These are phyloP conservation scores for Laticauda laticaudata DNA, from an alignment of 2,113 vertebrate species.

Conservation along the genomic window DNA sequence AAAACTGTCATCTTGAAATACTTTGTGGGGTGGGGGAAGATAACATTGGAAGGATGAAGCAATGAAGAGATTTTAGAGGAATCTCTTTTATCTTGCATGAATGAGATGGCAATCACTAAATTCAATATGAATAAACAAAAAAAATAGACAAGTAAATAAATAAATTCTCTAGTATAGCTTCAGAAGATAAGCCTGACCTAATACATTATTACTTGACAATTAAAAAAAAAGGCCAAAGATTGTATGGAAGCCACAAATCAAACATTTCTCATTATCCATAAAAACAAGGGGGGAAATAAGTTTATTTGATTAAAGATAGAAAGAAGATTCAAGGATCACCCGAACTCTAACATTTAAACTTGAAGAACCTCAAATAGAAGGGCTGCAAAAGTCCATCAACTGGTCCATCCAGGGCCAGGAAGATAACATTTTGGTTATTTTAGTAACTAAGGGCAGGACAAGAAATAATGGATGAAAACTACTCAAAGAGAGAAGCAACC, in stretches of 20 bases:
- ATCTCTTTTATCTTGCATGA: neutral
- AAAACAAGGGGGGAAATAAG: neutral
- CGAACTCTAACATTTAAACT: neutral
- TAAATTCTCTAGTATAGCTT: neutral
- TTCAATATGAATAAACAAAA: neutral
- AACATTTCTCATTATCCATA: neutral
- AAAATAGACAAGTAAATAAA: too few relatives aligned
- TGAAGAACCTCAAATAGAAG: too few relatives aligned
- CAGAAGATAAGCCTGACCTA: neutral
- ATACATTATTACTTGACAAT: neutral
- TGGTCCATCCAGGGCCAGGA: neutral
- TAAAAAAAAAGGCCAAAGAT: neutral
- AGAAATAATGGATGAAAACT: too few relatives aligned
- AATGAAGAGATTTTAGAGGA: neutral
- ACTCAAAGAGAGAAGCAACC: too few relatives aligned
- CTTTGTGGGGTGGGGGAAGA: neutral
- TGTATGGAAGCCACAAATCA: neutral
- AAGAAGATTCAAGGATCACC: neutral
- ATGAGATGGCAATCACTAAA: neutral
- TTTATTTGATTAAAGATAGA: neutral
- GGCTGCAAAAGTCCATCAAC: neutral
- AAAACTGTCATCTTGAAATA: neutral
- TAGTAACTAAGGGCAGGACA: too few relatives aligned
- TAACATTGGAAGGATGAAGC: neutral
- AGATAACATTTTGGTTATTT: neutral